Percentiles rank a stretch among this genome's conserved stretches.
phyloP scores from a whole-genome alignment of 2,888 invertebrate species.

The Cataglyphis rosenhaueri region DNA sequence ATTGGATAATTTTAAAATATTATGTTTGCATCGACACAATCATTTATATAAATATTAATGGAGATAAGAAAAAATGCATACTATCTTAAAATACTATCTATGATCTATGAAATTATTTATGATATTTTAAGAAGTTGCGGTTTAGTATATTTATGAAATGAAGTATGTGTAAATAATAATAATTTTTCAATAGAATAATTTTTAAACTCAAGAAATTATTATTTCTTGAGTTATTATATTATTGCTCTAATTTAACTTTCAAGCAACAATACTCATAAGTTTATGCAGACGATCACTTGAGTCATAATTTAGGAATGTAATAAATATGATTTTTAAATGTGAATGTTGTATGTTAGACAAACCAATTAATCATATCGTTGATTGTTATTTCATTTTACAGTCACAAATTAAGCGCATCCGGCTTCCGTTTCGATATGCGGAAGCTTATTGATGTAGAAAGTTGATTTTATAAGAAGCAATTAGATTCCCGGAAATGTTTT shows the following conservation, averaged over 20 bases:
- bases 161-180: background rate
- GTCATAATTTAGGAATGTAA: background rate
- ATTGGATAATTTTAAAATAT: constrained; percentile 4
- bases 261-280: background rate
- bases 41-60: background rate
- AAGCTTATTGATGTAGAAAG: constrained; percentile 57
- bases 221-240: background rate
- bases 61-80: background rate
- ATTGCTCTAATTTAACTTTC: background rate
- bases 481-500: background rate
- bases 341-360: constrained; percentile 3
- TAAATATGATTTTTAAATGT: constrained; percentile 6
- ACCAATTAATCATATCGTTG: constrained; percentile 11
- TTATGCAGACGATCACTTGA: background rate
- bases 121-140: background rate
- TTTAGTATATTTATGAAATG: background rate
- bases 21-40: background rate
- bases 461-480: background rate
- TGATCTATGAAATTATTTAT: background rate
- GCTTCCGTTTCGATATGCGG: constrained; percentile 57
- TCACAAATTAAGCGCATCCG: constrained; percentile 76
- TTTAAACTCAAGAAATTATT: too few relatives aligned
- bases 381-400: constrained; percentile 36
- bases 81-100: background rate
- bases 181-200: background rate